Evolutionary conservation across 2,888 invertebrate genomes (phyloP), one percentile per base, ranked within the genome.

Genomic region (Sussaba pulchella): DNA sequence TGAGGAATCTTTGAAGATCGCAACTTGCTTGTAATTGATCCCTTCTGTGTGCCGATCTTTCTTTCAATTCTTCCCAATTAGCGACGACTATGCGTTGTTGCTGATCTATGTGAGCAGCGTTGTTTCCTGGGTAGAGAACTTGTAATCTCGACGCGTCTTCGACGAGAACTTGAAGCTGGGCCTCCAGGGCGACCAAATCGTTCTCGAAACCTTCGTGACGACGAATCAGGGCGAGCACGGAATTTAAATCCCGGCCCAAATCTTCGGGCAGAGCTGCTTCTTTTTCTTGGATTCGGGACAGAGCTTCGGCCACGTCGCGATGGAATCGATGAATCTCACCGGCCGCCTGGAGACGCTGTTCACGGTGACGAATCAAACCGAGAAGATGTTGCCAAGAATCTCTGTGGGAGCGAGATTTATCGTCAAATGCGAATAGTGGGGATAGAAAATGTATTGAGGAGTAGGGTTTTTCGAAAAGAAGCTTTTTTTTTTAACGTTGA

Each of bases 291-390:
- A 98, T 98, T 24, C 99, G 94, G 47, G 97, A 96, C 8, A 98
- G 92, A 1, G 98, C 96, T 89, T 99, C 99, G 21, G 96, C 97
- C 0, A 97, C 98, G 92, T 99, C 99, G 70, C 99, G 95, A 93
- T 99, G 99, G 94, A 99, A 99, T 72, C 98, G 95, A 92, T 99
- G 99, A 84, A 99, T 98, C 93, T 99, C 98, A 9, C 98, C 99
- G 0, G 99, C 99, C 0, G 98, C 99, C 89, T 96, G 96, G 45
- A 99, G 93, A 50, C 98, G 96, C 81, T 96, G 95, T 83, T 97
- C 97, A 12, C 99, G 95, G 63, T 96, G 95, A 86, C 96, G 96
- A 77, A 99, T 96, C 89, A 97, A 95, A 66, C 97, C 96, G 64
- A 98, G 94, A 0, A 99, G 94, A 57, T 96, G 95, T 83, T 97